Conservation (phyloP, 2,888 invertebrate genomes). For the Lycophotia porphyrea region DNA sequence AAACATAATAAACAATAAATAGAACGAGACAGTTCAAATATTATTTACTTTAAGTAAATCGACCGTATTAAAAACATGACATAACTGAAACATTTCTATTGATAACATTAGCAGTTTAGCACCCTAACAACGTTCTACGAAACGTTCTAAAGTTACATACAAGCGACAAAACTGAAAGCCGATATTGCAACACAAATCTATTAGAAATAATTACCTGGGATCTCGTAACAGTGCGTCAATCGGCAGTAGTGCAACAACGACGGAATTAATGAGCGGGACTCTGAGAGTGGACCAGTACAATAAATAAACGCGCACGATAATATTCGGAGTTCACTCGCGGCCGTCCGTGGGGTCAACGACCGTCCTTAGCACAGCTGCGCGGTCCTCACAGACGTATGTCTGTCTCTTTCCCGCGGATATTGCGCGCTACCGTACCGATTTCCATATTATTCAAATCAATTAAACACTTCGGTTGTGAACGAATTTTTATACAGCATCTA, state of each 20-base stretch:
- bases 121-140: conserved; percentile 1
- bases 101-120: conserved; percentile 9
- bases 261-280: conserved; percentile 70
- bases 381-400: conserved; percentile 78
- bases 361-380: conserved; percentile 89
- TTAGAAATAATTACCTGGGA: conserved; percentile 64
- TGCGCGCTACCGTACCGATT: conserved; percentile 74
- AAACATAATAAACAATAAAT: neutral
- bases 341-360: conserved; percentile 88
- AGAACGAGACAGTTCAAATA: neutral
- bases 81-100: conserved; percentile 25
- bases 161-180: conserved; percentile 40
- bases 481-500: conserved; percentile 62
- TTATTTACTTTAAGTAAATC: neutral
- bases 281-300: conserved; percentile 69
- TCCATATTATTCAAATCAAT: conserved; percentile 73
- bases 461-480: conserved; percentile 67
- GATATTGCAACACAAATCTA: conserved; percentile 46
- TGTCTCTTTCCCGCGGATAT: conserved; percentile 82
- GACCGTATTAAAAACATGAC: conserved; percentile 10
- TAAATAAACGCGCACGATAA: conserved; percentile 82
- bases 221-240: conserved; percentile 61
- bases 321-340: conserved; percentile 90
- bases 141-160: conserved; percentile 42
- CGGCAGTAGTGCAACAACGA: conserved; percentile 65